phyloP scores from a whole-genome alignment of 1,140 invertebrate genomes.

The Hermatobates lingyangjiaoensis region DNA sequence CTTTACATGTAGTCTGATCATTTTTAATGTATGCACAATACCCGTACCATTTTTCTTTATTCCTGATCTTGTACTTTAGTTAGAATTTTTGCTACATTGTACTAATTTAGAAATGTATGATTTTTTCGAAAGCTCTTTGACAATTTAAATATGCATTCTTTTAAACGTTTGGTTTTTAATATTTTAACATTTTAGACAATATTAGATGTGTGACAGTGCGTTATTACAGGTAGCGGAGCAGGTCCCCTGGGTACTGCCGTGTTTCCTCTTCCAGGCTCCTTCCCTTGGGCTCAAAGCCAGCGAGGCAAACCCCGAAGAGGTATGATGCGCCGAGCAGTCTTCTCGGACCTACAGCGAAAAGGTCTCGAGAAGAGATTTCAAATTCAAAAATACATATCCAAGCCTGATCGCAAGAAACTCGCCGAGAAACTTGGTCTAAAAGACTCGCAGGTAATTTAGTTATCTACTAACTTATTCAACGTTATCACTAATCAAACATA shows the following conservation, averaged over 20 bases:
- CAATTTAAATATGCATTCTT: too few relatives aligned
- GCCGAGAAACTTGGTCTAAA: slow-evolving; percentile 90
- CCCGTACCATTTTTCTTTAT: too few relatives aligned
- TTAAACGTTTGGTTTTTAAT: too few relatives aligned
- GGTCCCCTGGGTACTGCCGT: slow-evolving; percentile 30
- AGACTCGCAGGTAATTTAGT: slow-evolving; percentile 66
- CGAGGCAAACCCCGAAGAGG: slow-evolving; percentile 70
- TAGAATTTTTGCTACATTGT: too few relatives aligned
- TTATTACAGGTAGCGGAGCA: slow-evolving; percentile 21
- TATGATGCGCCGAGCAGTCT: slow-evolving; percentile 85
- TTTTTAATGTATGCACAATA: too few relatives aligned
- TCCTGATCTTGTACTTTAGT: too few relatives aligned
- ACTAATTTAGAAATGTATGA: too few relatives aligned
- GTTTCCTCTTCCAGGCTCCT: slow-evolving; percentile 45
- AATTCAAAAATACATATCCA: slow-evolving; percentile 94
- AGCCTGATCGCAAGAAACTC: slow-evolving; percentile 89
- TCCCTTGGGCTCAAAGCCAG: slow-evolving; percentile 60
- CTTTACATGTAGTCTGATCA: too few relatives aligned
- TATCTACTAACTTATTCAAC: slow-evolving; percentile 8
- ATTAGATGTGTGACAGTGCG: too few relatives aligned
- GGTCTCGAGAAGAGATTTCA: slow-evolving; percentile 89
- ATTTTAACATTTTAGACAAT: too few relatives aligned
- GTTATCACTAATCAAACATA: slow-evolving; percentile 11
- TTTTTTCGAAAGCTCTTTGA: too few relatives aligned
- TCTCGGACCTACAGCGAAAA: slow-evolving; percentile 83